Conservation (phyloP, 1,140 invertebrate genomes). For the Acromyrmex charruanus region DNA sequence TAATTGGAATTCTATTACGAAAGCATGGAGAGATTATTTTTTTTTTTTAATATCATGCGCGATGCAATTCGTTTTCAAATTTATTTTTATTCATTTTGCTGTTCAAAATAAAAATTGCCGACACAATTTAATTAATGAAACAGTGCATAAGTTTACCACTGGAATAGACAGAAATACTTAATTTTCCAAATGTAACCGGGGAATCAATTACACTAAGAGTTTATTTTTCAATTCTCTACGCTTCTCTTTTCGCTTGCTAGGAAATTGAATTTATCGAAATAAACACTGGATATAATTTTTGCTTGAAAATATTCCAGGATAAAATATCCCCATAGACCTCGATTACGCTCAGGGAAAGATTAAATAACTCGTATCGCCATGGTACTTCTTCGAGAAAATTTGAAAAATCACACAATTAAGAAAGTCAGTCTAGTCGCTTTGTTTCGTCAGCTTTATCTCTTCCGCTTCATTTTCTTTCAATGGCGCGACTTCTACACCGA, state of each 20-base stretch:
- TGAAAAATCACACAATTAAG: slow-evolving; percentile 49
- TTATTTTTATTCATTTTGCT: slow-evolving; percentile 14
- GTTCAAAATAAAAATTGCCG: slow-evolving; percentile 10
- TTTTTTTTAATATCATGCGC: slow-evolving; percentile 3
- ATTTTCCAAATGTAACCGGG: slow-evolving; percentile 19
- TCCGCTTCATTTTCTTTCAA: slow-evolving; percentile 54
- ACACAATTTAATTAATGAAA: slow-evolving; percentile 37
- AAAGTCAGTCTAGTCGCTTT: slow-evolving; percentile 10
- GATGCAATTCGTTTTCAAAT: slow-evolving; percentile 8
- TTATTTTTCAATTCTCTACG: background rate
- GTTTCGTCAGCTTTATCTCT: slow-evolving; percentile 61
- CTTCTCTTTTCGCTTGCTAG: background rate
- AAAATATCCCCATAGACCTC: background rate
- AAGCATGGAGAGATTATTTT: background rate
- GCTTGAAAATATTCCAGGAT: background rate
- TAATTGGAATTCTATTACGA: slow-evolving; percentile 25
- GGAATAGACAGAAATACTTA: background rate
- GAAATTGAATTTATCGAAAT: slow-evolving; percentile 25
- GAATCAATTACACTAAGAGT: slow-evolving; percentile 28
- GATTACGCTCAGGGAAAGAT: background rate
- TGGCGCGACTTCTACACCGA: slow-evolving; percentile 11
- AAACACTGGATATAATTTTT: background rate
- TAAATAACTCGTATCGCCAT: background rate
- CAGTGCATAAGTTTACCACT: background rate
- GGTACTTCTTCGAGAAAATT: slow-evolving; percentile 46